These are phyloP conservation scores for Nephotettix cincticeps DNA, from an alignment of 1,140 invertebrate species.

Conservation along the genomic window DNA sequence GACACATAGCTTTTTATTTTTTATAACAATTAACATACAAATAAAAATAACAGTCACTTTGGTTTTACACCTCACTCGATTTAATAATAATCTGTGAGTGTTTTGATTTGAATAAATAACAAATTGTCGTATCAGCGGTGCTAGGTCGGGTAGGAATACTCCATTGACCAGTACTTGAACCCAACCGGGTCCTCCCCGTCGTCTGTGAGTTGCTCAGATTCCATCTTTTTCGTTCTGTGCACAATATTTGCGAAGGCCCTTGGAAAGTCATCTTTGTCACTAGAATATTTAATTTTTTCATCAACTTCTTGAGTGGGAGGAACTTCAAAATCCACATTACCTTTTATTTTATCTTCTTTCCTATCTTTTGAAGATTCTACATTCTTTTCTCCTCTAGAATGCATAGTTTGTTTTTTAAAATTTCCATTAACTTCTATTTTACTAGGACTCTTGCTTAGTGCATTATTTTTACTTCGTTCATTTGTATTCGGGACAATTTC, in stretches of 20 bases:
- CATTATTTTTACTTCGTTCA: no score
- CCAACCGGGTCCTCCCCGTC: conserved; percentile 46
- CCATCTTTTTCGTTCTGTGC: not conserved
- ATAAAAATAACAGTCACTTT: not conserved
- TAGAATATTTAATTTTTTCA: not conserved
- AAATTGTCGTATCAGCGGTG: not conserved
- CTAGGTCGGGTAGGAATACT: conserved; percentile 46
- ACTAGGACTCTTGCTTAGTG: no score
- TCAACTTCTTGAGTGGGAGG: no score
- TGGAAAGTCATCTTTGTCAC: not conserved
- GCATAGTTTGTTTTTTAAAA: no score
- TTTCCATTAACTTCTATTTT: no score
- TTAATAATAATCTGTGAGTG: not conserved
- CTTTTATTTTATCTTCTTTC: no score
- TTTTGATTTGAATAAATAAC: not conserved
- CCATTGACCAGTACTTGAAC: conserved; percentile 54
- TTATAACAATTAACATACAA: no score
- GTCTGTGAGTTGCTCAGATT: conserved; percentile 6
- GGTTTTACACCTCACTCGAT: not conserved
- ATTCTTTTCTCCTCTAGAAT: no score
- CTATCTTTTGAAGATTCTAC: no score
- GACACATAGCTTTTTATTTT: no score
- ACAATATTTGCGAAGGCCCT: not conserved
- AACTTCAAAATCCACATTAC: no score
- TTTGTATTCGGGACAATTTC: no score